Conservation (phyloP, 35 echinoderm and acorn worm species). For the Ophiothrix spiculata region DNA sequence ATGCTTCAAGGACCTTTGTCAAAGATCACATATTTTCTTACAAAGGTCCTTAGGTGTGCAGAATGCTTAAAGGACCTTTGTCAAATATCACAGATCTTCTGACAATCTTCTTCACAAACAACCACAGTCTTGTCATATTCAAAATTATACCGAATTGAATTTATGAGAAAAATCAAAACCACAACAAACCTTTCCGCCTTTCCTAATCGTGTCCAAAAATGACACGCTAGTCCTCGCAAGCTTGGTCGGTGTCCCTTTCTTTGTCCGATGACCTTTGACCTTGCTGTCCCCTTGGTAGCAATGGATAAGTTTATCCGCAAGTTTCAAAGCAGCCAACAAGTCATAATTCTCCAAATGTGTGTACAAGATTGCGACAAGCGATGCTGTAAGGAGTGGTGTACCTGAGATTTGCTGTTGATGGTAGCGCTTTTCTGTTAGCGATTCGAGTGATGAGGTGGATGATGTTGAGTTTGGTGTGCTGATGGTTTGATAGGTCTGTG, state of each 20-base stretch:
- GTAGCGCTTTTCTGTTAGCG: not conserved
- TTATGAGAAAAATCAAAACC: no score
- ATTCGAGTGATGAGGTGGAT: not conserved
- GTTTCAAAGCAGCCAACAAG: slow-evolving; percentile 50
- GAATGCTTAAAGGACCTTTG: no score
- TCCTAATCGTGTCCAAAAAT: slow-evolving; percentile 25
- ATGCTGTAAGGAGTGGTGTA: slow-evolving; percentile 13
- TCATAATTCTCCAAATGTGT: slow-evolving; percentile 62
- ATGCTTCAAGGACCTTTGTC: no score
- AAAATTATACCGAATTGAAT: no score
- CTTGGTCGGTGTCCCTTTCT: slow-evolving; percentile 21
- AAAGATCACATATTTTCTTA: no score
- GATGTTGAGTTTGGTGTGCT: no score
- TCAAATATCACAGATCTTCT: no score
- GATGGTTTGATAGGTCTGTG: slow-evolving; percentile 16
- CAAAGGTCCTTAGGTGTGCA: no score
- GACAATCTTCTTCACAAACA: no score
- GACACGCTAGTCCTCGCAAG: not conserved
- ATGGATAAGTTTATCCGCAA: slow-evolving; percentile 63
- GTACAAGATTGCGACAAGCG: slow-evolving; percentile 82
- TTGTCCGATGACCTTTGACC: slow-evolving; percentile 27
- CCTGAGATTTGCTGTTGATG: not conserved
- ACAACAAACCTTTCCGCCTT: slow-evolving; percentile 14
- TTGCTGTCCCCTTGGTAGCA: slow-evolving; percentile 60
- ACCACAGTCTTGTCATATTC: no score